phyloP scores from a whole-genome alignment of 2,113 vertebrate species.

The Prinia subflava region DNA sequence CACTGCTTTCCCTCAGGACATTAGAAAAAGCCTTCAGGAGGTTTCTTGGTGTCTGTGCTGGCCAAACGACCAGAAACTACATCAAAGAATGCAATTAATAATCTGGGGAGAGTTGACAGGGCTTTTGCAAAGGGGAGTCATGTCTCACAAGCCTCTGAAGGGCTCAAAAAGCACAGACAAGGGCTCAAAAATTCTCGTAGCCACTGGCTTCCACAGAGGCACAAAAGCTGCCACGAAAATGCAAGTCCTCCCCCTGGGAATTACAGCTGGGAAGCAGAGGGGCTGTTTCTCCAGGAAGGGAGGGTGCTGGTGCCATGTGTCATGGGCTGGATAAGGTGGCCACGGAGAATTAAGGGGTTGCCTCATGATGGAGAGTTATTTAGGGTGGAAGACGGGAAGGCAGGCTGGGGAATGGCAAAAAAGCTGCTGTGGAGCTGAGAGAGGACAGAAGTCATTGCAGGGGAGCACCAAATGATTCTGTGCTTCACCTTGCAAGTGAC shows the following conservation, averaged over 20 bases:
- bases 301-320: not conserved
- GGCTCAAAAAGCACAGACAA: not conserved
- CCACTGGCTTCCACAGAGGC: not conserved
- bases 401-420: not conserved
- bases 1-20: not conserved
- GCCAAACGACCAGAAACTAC: not conserved
- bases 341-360: not conserved
- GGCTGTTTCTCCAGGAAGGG: not conserved
- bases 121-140: not conserved
- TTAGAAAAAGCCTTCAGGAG: not conserved
- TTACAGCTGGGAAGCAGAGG: not conserved
- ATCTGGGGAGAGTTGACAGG: not conserved
- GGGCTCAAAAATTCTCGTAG: not conserved
- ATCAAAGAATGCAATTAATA: not conserved
- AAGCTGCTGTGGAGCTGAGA: not conserved
- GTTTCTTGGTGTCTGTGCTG: not conserved
- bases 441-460: not conserved
- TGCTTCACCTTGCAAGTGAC: not conserved
- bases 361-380: not conserved
- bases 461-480: not conserved
- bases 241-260: not conserved
- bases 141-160: not conserved
- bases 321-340: not conserved
- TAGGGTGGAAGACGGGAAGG: not conserved
- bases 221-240: not conserved